Percentiles rank a stretch among this genome's conserved stretches.
Evolutionary conservation across 2,888 invertebrate species (phyloP).

Genomic region (Spialia ferax): DNA sequence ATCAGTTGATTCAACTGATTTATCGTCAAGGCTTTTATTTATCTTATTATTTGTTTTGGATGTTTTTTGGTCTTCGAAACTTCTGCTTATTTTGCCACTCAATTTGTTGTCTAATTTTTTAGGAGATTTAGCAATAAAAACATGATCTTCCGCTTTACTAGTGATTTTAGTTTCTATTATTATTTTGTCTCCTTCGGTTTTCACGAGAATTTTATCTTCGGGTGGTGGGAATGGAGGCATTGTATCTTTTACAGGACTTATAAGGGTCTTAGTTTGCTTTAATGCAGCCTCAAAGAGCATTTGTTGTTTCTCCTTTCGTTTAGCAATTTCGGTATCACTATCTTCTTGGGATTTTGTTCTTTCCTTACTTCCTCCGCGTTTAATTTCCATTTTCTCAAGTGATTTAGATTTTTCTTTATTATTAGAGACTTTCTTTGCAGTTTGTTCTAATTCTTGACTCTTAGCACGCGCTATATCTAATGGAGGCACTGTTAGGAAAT

Average conservation of each 20-base stretch:
- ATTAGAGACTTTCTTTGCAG: constrained; percentile 81
- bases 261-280: constrained; percentile 91
- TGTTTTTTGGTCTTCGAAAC: constrained; percentile 87
- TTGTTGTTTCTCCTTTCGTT: constrained; percentile 91
- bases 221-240: constrained; percentile 90
- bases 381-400: constrained; percentile 88
- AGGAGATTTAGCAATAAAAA: constrained; percentile 91
- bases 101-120: constrained; percentile 89
- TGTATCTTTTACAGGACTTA: constrained; percentile 91
- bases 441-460: constrained; percentile 87
- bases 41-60: constrained; percentile 85
- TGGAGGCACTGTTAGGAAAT: constrained; percentile 82
- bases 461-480: constrained; percentile 87
- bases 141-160: constrained; percentile 91
- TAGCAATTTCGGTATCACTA: constrained; percentile 90
- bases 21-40: constrained; percentile 88
- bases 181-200: constrained; percentile 90
- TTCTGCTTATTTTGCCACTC: constrained; percentile 86
- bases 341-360: constrained; percentile 91
- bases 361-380: constrained; percentile 87
- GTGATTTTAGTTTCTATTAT: constrained; percentile 91
- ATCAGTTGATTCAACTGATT: constrained; percentile 87
- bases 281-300: constrained; percentile 92
- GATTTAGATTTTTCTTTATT: constrained; percentile 91
- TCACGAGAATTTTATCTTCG: constrained; percentile 91